Evolutionary conservation across 2,888 invertebrate genomes (phyloP).

Genomic region (Plebejus argus): DNA sequence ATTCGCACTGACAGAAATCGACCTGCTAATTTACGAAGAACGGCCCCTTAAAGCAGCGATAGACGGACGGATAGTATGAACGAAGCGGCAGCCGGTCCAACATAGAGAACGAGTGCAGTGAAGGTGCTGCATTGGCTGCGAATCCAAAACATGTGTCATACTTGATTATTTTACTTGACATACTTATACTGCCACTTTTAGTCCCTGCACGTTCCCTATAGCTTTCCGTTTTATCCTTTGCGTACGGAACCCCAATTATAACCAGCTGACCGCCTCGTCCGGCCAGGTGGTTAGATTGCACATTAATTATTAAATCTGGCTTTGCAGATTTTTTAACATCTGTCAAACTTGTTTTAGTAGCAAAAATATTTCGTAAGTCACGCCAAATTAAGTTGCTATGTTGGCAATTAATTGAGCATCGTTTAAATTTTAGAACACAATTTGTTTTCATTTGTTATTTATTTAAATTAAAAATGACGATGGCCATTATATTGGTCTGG

Average conservation of each 20-base stretch:
- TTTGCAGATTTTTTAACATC: constrained; percentile 30
- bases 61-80: no score
- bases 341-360: constrained; percentile 27
- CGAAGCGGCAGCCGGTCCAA: no score
- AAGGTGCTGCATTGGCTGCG: no score
- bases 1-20: no score
- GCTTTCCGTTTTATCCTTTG: not conserved
- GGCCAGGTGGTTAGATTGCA: constrained; percentile 41
- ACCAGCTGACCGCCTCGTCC: constrained; percentile 45
- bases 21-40: no score
- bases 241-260: not conserved
- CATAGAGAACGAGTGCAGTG: no score
- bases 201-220: not conserved
- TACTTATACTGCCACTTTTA: not conserved
- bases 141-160: not conserved
- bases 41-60: no score
- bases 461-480: not conserved
- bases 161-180: not conserved
- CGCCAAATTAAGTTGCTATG: not conserved
- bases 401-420: not conserved
- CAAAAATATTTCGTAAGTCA: not conserved
- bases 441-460: not conserved
- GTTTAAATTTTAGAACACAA: not conserved
- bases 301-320: constrained; percentile 21
- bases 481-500: not conserved